phyloP scores from a whole-genome alignment of 2,888 invertebrate species.

The Rhaphigaster nebulosa region DNA sequence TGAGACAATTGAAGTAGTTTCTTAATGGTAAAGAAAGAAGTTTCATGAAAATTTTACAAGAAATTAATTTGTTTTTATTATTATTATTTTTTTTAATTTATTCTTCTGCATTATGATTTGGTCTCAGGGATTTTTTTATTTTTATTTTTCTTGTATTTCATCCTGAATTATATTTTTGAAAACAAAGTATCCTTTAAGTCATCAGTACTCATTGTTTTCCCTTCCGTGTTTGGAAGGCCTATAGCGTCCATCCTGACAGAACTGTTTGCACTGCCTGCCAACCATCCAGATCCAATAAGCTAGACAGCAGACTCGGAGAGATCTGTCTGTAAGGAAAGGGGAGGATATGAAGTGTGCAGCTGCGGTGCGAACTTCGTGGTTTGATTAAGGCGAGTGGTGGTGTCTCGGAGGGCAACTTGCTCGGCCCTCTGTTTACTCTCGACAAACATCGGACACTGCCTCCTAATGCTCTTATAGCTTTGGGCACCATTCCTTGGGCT shows the following conservation, averaged over 20 bases:
- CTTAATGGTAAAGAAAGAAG: too few species aligned
- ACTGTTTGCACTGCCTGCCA: background rate
- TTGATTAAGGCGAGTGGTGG: constrained; percentile 29
- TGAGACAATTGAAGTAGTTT: too few species aligned
- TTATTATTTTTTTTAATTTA: too few species aligned
- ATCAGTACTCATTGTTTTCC: background rate
- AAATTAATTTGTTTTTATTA: too few species aligned
- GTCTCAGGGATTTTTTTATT: too few species aligned
- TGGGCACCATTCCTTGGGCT: background rate
- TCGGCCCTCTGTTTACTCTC: background rate
- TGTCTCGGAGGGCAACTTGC: background rate
- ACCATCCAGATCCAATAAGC: background rate
- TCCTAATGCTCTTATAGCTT: constrained; percentile 6
- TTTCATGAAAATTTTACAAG: too few species aligned
- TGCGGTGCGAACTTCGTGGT: constrained; percentile 20
- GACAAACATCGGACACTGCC: background rate
- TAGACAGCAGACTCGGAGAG: background rate
- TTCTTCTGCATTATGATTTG: too few species aligned
- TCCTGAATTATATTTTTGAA: too few species aligned
- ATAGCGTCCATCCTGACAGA: background rate
- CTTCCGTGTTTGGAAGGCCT: background rate
- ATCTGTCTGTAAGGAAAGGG: background rate
- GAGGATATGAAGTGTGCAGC: constrained; percentile 21
- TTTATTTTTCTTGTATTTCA: too few species aligned
- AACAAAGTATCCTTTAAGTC: background rate